These are phyloP conservation scores for Nilaparvata lugens DNA, from an alignment of 1,140 invertebrate genomes.

Conservation along the genomic window DNA sequence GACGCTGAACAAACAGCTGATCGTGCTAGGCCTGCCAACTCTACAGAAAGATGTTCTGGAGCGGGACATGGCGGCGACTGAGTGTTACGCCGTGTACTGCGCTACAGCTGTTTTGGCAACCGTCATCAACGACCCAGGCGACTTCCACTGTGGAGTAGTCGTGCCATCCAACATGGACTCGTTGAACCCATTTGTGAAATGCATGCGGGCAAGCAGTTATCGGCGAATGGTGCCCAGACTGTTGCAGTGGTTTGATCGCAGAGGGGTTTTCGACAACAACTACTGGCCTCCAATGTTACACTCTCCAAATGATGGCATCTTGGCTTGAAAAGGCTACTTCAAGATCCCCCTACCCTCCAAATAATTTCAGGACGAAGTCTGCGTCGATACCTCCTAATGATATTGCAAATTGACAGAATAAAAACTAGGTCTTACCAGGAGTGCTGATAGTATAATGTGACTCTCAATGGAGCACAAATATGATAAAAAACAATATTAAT, in stretches of 20 bases:
- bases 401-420: too few relatives aligned
- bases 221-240: neutral
- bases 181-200: neutral
- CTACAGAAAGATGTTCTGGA: neutral
- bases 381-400: too few relatives aligned
- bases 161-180: neutral
- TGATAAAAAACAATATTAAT: too few relatives aligned
- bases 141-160: neutral
- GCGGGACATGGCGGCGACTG: neutral
- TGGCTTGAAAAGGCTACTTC: too few relatives aligned
- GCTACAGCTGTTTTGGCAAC: neutral
- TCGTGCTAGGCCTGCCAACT: neutral
- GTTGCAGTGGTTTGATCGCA: neutral
- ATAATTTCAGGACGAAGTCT: too few relatives aligned
- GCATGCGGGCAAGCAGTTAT: neutral
- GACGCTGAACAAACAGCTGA: neutral
- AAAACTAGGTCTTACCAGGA: too few relatives aligned
- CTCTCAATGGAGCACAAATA: too few relatives aligned
- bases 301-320: too few relatives aligned
- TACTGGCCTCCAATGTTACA: neutral
- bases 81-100: neutral
- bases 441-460: too few relatives aligned
- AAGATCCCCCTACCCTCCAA: too few relatives aligned
- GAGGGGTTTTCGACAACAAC: neutral
- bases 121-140: neutral